phyloP scores from a whole-genome alignment of 1,140 invertebrate genomes.

The Gonioctena quinquepunctata region DNA sequence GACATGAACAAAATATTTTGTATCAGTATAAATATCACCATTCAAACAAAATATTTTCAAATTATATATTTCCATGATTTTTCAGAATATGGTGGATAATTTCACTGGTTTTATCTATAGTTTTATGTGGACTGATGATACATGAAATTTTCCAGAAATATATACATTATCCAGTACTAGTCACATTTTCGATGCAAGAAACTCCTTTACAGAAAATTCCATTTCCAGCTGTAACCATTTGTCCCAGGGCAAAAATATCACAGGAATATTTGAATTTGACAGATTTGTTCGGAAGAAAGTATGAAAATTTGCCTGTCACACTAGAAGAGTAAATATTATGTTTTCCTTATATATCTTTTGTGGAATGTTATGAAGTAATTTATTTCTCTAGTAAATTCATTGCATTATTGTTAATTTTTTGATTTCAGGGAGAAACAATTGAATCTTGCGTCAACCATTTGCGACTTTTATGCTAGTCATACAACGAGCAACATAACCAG shows the following conservation, averaged over 20 bases:
- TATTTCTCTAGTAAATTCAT: slow-evolving; percentile 61
- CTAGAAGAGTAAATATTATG: not conserved
- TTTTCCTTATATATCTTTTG: not conserved
- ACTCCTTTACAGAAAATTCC: slow-evolving; percentile 61
- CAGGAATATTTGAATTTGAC: slow-evolving; percentile 40
- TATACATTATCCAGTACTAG: slow-evolving; percentile 60
- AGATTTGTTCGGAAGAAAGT: slow-evolving; percentile 58
- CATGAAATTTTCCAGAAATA: slow-evolving; percentile 59
- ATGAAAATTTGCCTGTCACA: not conserved
- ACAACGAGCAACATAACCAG: slow-evolving; percentile 35
- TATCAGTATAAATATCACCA: too few relatives aligned
- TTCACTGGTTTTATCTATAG: not conserved
- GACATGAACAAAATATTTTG: too few relatives aligned
- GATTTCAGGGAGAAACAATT: not conserved
- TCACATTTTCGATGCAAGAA: slow-evolving; percentile 59
- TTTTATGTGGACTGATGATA: slow-evolving; percentile 23
- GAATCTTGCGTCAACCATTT: slow-evolving; percentile 8
- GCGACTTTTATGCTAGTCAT: slow-evolving; percentile 58
- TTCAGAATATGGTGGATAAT: slow-evolving; percentile 20
- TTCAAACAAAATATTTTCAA: too few relatives aligned
- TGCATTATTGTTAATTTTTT: slow-evolving; percentile 56
- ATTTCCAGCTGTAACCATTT: slow-evolving; percentile 62
- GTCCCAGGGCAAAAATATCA: slow-evolving; percentile 55
- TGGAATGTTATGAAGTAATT: slow-evolving; percentile 53
- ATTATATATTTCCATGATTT: too few relatives aligned